Evolutionary conservation across 2,113 vertebrate genomes (phyloP), one percentile per base, ranked within the genome.

Genomic region (Oreamnos americanus): DNA sequence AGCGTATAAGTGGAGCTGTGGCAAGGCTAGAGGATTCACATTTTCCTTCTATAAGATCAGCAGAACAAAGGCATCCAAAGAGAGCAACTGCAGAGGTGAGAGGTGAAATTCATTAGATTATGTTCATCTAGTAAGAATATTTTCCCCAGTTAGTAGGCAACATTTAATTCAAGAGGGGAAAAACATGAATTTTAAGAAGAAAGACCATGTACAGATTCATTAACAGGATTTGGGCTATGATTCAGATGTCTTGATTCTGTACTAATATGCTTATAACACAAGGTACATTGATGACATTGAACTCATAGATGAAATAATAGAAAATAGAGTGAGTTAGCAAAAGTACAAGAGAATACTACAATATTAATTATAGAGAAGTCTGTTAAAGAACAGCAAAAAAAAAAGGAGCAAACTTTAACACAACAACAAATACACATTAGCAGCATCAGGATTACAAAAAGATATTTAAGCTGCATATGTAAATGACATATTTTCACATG

Each of bases 401-500:
- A 67, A 78, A 71, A 26, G 85, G 10, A 79, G 11, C 12, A 83
- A 43, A 49, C 5, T n/a, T 47, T 30, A 93, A 93, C 55, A 93
- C 55, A 93, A 64, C 13, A 84, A n/a, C 60, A 92, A 60, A 90
- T 67, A 87, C 15, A 47, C 19, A 49, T 93, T 92, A 95, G 26
- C 25, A 96, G 5, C 30, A 87, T 64, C 7, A 33, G 39, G 33
- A 97, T 85, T 36, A 85, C 67, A 58, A 60, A 87, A 89, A 36
- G 25, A 64, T 36, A 95, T 87, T 83, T 91, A 84, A 53, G 15
- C 51, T 79, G 6, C 45, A 39, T 91, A 74, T 55, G 51, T 67
- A 97, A 91, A 95, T 71, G 62, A 15, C 16, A 93, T 74, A 83
- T 94, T 95, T 96, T 97, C 83, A 96, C 49, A 87, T 81, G 51